A percentile compares a stretch with the other conserved stretches of the same genome.
Evolutionary conservation across 2,888 invertebrate species (phyloP).

Genomic region (Athalia circularis): DNA sequence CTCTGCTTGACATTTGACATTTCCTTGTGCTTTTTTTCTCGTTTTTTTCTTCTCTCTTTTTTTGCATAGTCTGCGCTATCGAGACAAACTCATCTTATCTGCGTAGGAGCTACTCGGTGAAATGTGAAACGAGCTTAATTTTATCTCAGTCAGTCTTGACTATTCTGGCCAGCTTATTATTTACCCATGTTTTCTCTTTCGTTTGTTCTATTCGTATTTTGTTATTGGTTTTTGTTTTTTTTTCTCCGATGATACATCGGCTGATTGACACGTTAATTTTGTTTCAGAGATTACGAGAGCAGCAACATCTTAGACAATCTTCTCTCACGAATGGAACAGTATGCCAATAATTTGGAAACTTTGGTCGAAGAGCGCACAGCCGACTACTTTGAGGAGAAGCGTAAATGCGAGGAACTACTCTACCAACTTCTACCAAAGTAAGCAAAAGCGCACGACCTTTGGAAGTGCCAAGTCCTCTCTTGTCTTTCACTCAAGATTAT

Average conservation of each 20-base stretch:
- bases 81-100: background rate
- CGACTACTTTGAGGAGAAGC: conserved; percentile 98
- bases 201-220: background rate
- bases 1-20: conserved; percentile 31
- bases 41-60: background rate
- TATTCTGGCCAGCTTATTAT: too few species aligned
- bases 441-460: background rate
- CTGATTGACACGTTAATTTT: background rate
- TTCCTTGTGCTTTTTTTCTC: background rate
- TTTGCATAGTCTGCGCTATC: background rate
- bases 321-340: conserved; percentile 98
- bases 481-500: background rate
- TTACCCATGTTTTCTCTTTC: too few species aligned
- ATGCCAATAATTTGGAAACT: conserved; percentile 98
- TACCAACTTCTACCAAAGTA: conserved; percentile 96
- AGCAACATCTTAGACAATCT: conserved; percentile 97
- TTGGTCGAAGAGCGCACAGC: conserved; percentile 97
- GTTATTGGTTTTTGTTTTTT: too few species aligned
- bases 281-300: conserved; percentile 88
- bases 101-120: background rate
- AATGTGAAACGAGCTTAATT: background rate
- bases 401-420: conserved; percentile 96
- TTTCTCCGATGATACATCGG: background rate
- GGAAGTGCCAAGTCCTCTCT: too few species aligned
- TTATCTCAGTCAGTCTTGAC: too few species aligned